Base-by-base conservation (phyloP, 2,113 vertebrate species). In the Arenaria interpres region DNA sequence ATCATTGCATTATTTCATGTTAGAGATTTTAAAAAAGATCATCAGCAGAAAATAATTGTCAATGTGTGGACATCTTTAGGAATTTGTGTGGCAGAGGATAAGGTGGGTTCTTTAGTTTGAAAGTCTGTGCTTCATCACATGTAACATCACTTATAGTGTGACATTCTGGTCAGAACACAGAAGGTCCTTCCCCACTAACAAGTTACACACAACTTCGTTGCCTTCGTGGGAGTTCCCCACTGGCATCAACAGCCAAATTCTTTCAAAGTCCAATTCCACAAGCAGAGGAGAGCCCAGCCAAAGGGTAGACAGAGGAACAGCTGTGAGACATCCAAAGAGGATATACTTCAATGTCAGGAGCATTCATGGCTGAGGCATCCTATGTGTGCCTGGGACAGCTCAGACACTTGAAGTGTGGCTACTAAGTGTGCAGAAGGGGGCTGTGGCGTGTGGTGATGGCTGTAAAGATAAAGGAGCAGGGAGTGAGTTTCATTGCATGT, bases 181-280 rank as follows among this genome's bases (percentile, higher is more conserved):
- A 57, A 78, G 48, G 53, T 82, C 41, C 19, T 88, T 93, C 74
- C 57, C 32, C 32, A 35, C n/a, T 86, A 46, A 39, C 22, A 68
- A 82, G 57, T 45, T 72, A 30, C 43, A 48, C 7, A 12, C 76
- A 90, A 37, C 53, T 82, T 90, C 80, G 66, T 93, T 68, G 86
- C 57, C 64, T 75, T 87, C 0, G 80, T 96, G 95, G 95, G 94
- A 94, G 93, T 96, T 95, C 84, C 51, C 57, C 66, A 20, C 32
- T 75, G 71, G 93, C 89, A 91, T 62, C 41, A 76, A 91, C 71
- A 69, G 23, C 33, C 37, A 82, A 93, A 97, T 97, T 96, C 86
- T 81, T 96, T 96, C 57, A 8, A 85, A 92, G 77, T 69, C 77
- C 45, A 28, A 37, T 95, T 96, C 32, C 35, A 81, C 37, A 73